Evolutionary conservation across 2,888 invertebrate species (phyloP).

Genomic region (Argyresthia albistria): DNA sequence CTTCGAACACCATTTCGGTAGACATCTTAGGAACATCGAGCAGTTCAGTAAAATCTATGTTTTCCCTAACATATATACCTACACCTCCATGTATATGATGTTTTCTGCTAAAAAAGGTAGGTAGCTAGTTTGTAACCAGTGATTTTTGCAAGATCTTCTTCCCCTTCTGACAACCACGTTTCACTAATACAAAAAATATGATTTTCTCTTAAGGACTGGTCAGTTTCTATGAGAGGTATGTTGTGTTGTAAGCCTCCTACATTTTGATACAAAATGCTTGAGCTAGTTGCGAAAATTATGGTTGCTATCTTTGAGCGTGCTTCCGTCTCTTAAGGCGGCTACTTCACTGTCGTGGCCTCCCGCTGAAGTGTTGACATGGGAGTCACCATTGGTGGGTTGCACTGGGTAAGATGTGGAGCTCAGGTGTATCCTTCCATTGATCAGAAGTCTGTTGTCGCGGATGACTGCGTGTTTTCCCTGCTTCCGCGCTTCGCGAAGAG

Average conservation of each 20-base stretch:
- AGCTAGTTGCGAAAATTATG: neutral
- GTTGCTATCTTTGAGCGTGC: neutral
- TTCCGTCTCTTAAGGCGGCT: neutral
- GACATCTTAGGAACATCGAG: constrained; percentile 9
- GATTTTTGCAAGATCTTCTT: neutral
- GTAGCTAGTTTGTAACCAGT: neutral
- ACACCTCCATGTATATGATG: constrained; percentile 12
- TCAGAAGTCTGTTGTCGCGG: neutral
- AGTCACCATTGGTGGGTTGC: neutral
- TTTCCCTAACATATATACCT: constrained; percentile 8
- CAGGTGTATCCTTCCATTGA: neutral
- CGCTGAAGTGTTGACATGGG: neutral
- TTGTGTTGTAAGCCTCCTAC: neutral
- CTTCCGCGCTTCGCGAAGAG: neutral
- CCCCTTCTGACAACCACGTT: neutral
- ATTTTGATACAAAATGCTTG: neutral
- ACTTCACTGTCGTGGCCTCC: neutral
- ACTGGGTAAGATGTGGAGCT: neutral
- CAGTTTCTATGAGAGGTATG: neutral
- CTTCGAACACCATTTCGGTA: constrained; percentile 13
- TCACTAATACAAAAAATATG: neutral
- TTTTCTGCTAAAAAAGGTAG: neutral
- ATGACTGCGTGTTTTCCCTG: neutral
- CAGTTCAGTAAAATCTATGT: constrained; percentile 8
- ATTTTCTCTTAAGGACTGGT: neutral